Percentiles rank a stretch among this genome's conserved stretches.
Conservation (phyloP, 2,888 invertebrate species). For the Temnothorax unifasciatus region DNA sequence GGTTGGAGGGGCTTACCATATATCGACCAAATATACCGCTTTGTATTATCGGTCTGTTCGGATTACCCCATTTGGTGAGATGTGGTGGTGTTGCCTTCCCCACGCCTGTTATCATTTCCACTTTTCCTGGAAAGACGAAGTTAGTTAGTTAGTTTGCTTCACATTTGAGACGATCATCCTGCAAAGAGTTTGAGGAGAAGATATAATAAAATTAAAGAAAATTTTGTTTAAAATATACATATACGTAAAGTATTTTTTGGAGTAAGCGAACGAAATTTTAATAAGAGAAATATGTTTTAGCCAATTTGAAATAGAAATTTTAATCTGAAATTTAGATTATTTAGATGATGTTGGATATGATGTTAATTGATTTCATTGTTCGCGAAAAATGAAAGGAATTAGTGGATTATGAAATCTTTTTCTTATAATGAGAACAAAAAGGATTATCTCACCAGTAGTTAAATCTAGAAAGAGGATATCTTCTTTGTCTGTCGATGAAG, state of each 20-base stretch:
- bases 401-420: not conserved
- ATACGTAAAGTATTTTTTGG: not conserved
- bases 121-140: slow-evolving; percentile 88
- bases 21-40: slow-evolving; percentile 91
- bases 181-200: not conserved
- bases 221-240: not conserved
- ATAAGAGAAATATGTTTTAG: not conserved
- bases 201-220: not conserved
- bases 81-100: slow-evolving; percentile 88
- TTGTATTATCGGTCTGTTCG: slow-evolving; percentile 90
- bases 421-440: not conserved
- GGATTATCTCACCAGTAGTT: slow-evolving; percentile 87
- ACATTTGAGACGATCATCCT: not conserved
- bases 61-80: slow-evolving; percentile 89
- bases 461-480: slow-evolving; percentile 91
- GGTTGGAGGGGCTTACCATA: slow-evolving; percentile 91
- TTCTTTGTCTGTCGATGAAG: slow-evolving; percentile 91
- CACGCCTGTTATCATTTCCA: slow-evolving; percentile 92
- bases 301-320: not conserved
- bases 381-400: not conserved
- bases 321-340: not conserved
- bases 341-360: not conserved
- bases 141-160: slow-evolving; percentile 3
- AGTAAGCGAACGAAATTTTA: not conserved
- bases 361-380: not conserved